Percentiles rank a stretch among this genome's conserved stretches.
phyloP scores from a whole-genome alignment of 2,888 invertebrate genomes.

The Metacarcinus magister region DNA sequence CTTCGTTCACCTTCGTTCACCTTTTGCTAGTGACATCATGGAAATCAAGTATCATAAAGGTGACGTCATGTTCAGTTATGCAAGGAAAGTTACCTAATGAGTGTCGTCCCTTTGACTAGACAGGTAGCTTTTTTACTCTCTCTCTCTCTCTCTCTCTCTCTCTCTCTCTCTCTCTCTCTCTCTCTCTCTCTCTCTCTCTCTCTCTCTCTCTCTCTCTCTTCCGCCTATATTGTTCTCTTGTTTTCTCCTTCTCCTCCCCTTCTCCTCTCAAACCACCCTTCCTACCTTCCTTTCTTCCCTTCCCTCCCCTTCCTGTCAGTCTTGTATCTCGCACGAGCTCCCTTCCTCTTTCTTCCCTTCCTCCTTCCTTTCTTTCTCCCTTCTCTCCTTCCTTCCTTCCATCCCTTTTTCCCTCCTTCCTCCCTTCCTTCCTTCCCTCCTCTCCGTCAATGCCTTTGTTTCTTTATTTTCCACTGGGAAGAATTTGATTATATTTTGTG shows the following conservation, averaged over 20 bases:
- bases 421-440: background rate
- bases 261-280: background rate
- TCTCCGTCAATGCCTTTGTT: background rate
- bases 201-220: background rate
- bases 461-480: background rate
- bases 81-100: background rate
- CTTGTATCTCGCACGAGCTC: background rate
- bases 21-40: background rate
- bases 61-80: background rate
- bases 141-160: slow-evolving; percentile 38
- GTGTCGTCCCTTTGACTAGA: background rate
- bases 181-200: background rate
- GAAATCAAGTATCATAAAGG: background rate
- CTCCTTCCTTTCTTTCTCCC: background rate
- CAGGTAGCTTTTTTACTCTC: background rate
- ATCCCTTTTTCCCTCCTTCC: background rate
- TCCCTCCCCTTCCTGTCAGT: background rate
- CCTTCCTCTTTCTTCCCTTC: background rate
- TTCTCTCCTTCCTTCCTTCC: background rate
- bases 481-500: background rate
- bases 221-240: no score
- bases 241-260: background rate
- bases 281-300: background rate
- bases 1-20: background rate
- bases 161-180: background rate